Conservation (phyloP, 2,797 vertebrate species). For the Takifugu rubripes region DNA sequence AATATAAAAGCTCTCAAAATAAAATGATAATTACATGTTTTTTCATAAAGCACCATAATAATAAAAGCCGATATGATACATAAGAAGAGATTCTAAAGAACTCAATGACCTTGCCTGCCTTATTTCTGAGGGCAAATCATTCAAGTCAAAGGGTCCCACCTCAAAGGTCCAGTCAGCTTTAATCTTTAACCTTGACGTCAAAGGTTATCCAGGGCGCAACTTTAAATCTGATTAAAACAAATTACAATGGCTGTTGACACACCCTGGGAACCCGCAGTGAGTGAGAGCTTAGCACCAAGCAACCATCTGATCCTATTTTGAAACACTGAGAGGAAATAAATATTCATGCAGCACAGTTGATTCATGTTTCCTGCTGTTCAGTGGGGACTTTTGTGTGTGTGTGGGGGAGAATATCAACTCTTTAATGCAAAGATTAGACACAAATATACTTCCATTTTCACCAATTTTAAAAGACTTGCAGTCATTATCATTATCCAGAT, state of each 20-base stretch:
- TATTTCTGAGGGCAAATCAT: too few species aligned
- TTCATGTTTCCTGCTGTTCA: conserved; percentile 26
- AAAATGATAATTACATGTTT: too few species aligned
- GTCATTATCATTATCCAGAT: too few species aligned
- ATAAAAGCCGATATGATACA: too few species aligned
- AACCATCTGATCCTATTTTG: conserved; percentile 38
- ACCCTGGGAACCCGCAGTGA: conserved; percentile 34
- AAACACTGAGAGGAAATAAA: conserved; percentile 36
- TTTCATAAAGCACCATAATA: too few species aligned
- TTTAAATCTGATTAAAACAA: conserved; percentile 4
- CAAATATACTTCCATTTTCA: too few species aligned
- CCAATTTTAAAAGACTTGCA: too few species aligned
- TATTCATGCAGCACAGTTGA: conserved; percentile 24
- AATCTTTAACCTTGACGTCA: background rate
- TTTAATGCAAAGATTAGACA: too few species aligned
- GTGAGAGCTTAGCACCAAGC: conserved; percentile 39
- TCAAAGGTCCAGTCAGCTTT: conserved; percentile 6
- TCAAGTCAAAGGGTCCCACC: background rate
- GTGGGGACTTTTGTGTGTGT: conserved; percentile 1
- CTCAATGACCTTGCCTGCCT: too few species aligned
- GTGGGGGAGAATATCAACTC: background rate
- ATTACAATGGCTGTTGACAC: conserved; percentile 37
- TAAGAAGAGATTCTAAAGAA: too few species aligned
- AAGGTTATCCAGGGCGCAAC: conserved; percentile 4
- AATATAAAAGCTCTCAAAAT: background rate